Percentiles rank a stretch among this genome's conserved stretches.
These are phyloP conservation scores for Todus mexicanus DNA, from an alignment of 2,797 vertebrate species.

Conservation along the genomic window DNA sequence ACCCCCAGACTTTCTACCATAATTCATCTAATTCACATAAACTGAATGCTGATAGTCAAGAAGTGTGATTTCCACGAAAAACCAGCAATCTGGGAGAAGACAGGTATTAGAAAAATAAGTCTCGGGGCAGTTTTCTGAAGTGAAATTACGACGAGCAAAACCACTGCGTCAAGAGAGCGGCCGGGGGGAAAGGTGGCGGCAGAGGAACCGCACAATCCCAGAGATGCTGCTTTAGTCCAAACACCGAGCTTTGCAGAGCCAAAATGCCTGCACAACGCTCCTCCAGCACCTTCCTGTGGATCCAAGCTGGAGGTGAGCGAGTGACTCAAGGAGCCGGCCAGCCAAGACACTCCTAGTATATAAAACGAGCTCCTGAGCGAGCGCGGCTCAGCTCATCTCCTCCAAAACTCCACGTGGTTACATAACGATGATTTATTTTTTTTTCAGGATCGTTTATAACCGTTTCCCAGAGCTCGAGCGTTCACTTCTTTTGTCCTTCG, in stretches of 20 bases:
- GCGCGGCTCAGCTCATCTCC: not conserved
- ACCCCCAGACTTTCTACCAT: not conserved
- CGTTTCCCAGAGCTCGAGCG: not conserved
- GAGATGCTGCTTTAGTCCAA: not conserved
- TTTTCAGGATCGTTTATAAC: not conserved
- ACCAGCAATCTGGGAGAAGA: not conserved
- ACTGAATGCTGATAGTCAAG: not conserved
- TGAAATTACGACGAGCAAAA: not conserved
- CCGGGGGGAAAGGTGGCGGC: accelerated
- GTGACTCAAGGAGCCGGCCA: not conserved
- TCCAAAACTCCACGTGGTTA: not conserved
- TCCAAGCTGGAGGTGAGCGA: not conserved
- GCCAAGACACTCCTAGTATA: not conserved
- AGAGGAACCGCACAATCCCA: not conserved
- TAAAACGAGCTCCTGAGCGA: not conserved
- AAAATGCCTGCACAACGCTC: not conserved
- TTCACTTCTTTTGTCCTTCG: not conserved
- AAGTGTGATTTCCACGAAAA: not conserved
- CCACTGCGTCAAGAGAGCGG: not conserved
- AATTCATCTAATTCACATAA: not conserved
- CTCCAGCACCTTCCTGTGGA: not conserved
- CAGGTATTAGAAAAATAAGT: not conserved
- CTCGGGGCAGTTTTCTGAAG: not conserved
- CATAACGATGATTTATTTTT: not conserved
- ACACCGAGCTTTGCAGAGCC: not conserved